Base-by-base conservation (phyloP, 2,888 invertebrate genomes). In the Hydrotaea cyrtoneurina region DNA sequence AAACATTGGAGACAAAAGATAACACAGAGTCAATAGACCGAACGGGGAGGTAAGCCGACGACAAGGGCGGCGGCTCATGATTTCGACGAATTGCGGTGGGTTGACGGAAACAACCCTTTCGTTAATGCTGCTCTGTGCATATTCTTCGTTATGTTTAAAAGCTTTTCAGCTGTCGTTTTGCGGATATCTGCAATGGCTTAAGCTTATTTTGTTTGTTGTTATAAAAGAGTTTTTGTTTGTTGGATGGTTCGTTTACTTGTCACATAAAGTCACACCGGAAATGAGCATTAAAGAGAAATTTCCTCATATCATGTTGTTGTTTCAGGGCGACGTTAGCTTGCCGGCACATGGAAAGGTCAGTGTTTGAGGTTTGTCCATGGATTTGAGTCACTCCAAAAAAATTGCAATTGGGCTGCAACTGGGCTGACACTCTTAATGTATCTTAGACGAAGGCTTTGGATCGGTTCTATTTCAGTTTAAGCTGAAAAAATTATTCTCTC, bases 201-300 rank as follows among this genome's bases (percentile, higher is more conserved):
- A 76, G 76, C 76, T 76, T 77, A 66, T 71, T n/a, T 78, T 76
- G 81, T 78, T 64, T 79, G 71, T 77, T 43, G 76, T 36, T 7
- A 23, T 11, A 15, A 7, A 7, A 31, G 31, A 4, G 7, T 31
- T 31, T 31, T 7, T 31, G 31, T 62, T 23, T 64, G 75, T 75
- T 50, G 26, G 46, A 11, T 50, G n/a, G 39, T 75, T 50, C 62
- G 15, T 55, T 71, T 71, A 75, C 76, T 81, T 78, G 78, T 73
- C 55, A 81, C 71, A 76, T 64, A 71, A 80, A 82, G 79, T 77
- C 85, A 82, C 79, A 85, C 66, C 79, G 85, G 85, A 85, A 82
- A 77, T 82, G 74, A 82, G 59, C 82, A 85, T 85, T 85, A 82
- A 82, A 82, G 17, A 55, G 46, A 83, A 79, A 76, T 64, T 69